These are phyloP conservation scores for Porites rus DNA, from an alignment of 92 coral and sea anemone genomes.

Conservation along the genomic window DNA sequence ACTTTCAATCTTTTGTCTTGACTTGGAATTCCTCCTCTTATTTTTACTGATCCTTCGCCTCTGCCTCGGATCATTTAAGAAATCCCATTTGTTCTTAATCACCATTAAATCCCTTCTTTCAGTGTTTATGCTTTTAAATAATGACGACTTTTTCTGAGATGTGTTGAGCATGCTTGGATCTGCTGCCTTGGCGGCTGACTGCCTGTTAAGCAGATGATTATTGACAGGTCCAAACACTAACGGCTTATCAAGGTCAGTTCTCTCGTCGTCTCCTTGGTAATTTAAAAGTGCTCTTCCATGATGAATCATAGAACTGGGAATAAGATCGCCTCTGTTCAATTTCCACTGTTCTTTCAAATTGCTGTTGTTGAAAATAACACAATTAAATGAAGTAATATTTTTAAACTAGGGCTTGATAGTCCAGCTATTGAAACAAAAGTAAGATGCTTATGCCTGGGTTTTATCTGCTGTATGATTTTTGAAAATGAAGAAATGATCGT, in stretches of 20 bases:
- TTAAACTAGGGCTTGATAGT: too few relatives aligned
- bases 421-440: too few relatives aligned
- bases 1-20: constrained; percentile 40
- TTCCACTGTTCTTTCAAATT: constrained; percentile 84
- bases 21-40: constrained; percentile 42
- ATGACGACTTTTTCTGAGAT: constrained; percentile 47
- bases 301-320: constrained; percentile 68
- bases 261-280: constrained; percentile 71
- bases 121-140: constrained; percentile 12
- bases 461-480: too few relatives aligned
- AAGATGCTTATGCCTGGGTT: too few relatives aligned
- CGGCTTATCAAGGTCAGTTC: constrained; percentile 53
- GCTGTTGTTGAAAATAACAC: constrained; percentile 39
- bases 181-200: constrained; percentile 29
- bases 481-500: too few relatives aligned
- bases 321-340: constrained; percentile 63
- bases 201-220: constrained; percentile 19
- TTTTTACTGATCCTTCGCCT: constrained; percentile 54
- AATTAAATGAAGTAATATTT: too few relatives aligned
- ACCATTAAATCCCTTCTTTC: constrained; percentile 85
- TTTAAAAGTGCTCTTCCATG: constrained; percentile 96
- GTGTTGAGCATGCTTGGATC: constrained; percentile 56
- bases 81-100: constrained; percentile 83
- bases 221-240: constrained; percentile 59
- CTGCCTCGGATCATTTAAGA: constrained; percentile 60